Evolutionary conservation across 2,113 vertebrate species (phyloP), one percentile per base, ranked within the genome.

Genomic region (Chiloscyllium plagiosum): DNA sequence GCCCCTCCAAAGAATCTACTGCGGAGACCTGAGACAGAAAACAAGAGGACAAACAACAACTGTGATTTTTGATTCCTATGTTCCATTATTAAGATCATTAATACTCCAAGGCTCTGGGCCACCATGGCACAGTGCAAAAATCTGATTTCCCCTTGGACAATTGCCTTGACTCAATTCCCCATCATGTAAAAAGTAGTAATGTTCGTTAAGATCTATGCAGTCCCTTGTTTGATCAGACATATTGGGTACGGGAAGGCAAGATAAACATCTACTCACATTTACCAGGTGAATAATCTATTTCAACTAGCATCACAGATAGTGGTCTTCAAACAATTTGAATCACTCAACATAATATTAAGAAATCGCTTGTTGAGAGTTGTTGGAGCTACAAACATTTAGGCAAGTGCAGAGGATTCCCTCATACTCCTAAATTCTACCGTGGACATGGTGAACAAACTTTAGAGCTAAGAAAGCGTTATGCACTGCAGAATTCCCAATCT

Each of bases 1-100:
- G 98, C 0, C 99, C 99, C 96, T 99, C 99, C 97, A 99, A 96
- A 52, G 99, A 99, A 80, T 98, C 98, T 78, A 99, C 99, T 0
- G 99, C 99, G 0, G 98, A 99, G 76, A 99, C 99, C 99, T 99
- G 97, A 17, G 68, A 96, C 70, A 89, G 22, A 65, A 12, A 96
- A 80, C 10, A 78, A 0, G 24, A 66, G 0, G 66, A 19, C 29
- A 6, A 50, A n/a, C 0, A 0, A 37, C 2, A 56, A 52, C 52
- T 2, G 26, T 29, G 37, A 93, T 50, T 66, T 95, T 22, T 65
- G 13, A 3, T 17, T 17, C 26, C 29, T 92, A 61, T 17, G 19
- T 66, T 7, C 66, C 20, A 92, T n/a, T n/a, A 92, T 37, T 20
- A 19, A 68, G 15, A 93, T 56, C 56, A 92, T 93, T n/a, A 66